Percentiles rank a stretch among this genome's conserved stretches.
Evolutionary conservation across 2,113 vertebrate genomes (phyloP).

Genomic region (Cyprinodon variegatus): DNA sequence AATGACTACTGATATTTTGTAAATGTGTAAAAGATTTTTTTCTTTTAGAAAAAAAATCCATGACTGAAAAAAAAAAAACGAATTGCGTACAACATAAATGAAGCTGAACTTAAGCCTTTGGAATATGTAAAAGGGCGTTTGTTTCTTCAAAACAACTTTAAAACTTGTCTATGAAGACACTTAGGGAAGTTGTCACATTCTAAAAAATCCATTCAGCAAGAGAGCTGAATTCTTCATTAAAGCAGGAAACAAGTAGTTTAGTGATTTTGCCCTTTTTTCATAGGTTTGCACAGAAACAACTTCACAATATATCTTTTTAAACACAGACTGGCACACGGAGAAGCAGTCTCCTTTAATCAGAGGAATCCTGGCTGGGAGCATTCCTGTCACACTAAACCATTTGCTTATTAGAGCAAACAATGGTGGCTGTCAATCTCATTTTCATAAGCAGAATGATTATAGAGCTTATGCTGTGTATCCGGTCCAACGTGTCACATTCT

Average conservation of each 20-base stretch:
- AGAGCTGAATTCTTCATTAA: background rate
- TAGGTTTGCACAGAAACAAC: background rate
- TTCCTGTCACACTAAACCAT: conserved; percentile 57
- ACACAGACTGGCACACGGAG: background rate
- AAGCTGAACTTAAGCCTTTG: background rate
- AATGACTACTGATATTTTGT: no score
- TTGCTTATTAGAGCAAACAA: conserved; percentile 67
- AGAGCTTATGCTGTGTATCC: conserved; percentile 51
- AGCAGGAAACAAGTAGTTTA: background rate
- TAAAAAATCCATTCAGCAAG: background rate
- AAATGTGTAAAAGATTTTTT: no score
- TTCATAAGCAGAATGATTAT: conserved; percentile 62
- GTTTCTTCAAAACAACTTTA: background rate
- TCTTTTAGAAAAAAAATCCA: no score
- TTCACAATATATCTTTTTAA: background rate
- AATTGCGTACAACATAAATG: background rate
- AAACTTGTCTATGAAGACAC: background rate
- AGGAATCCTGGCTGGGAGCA: conserved; percentile 62
- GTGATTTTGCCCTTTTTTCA: no score
- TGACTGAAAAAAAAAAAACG: background rate
- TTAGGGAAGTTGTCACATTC: background rate
- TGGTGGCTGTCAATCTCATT: conserved; percentile 69
- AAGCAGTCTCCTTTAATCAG: conserved; percentile 51
- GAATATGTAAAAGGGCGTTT: background rate
- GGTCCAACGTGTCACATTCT: conserved; percentile 28